Evolutionary conservation across 2,888 invertebrate genomes (phyloP), one percentile per base, ranked within the genome.

Genomic region (Aproaerema taeniolella): DNA sequence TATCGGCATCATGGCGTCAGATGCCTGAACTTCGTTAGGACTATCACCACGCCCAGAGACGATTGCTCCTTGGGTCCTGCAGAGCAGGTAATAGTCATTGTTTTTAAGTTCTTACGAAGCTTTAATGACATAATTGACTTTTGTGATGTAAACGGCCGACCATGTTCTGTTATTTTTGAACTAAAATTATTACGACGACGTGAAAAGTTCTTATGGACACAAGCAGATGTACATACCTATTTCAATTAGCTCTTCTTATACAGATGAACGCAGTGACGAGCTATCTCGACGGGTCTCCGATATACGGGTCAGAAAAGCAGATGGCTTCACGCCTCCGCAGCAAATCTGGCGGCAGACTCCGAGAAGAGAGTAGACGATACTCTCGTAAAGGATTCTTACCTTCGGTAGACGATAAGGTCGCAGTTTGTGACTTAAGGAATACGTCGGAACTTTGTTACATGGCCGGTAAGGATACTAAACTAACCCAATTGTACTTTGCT

Each of bases 241-340:
- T n/a, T n/a, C n/a, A n/a, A n/a, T n/a, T n/a, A n/a, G n/a, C n/a
- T n/a, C 26, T 29, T 37, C 2, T 25, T 35, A 32, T 46, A 46
- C 47, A 93, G 90, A 90, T 92, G 89, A 92, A 92, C 64, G 90
- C 91, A 55, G 89, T 92, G 1, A 91, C 89, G 7, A 85, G 87
- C 50, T 90, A 72, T 53, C 50, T 89, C 2, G 89, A 90, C 44
- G 87, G 83, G 0, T 89, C 89, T 0, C 61, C 70, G 1, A 62
- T 89, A 31, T 90, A 89, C 53, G 88, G 89, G 0, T 72, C 77
- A 0, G 78, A 85, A n/a, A 58, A 73, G 25, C 67, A 63, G 10
- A 32, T 70, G 2, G 73, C 82, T 0, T 57, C 60, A 1, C 72
- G 74, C 24, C 61, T 89, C 1, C 70, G 89, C 7, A 67, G 67